phyloP scores from a whole-genome alignment of 2,888 invertebrate species.

The Pharmacophagus antenor region DNA sequence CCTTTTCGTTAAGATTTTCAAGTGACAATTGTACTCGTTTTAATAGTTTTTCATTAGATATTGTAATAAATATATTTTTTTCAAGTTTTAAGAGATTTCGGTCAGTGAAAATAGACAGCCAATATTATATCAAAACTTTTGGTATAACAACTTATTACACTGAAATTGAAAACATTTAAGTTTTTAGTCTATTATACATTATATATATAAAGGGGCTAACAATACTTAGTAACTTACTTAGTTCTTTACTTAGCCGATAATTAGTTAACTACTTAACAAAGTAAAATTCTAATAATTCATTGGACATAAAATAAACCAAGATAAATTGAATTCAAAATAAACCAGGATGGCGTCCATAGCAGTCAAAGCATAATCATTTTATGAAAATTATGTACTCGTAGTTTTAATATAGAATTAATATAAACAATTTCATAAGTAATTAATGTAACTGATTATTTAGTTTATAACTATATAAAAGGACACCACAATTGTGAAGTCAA shows the following conservation, averaged over 20 bases:
- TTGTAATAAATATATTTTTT: no score
- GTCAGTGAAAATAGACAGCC: no score
- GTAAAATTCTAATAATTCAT: not conserved
- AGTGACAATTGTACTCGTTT: not conserved
- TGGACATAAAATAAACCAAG: no score
- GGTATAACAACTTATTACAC: no score
- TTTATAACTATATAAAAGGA: no score
- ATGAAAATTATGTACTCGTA: conserved; percentile 66
- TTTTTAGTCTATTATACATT: no score
- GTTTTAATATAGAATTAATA: conserved; percentile 46
- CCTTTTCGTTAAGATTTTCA: conserved; percentile 6
- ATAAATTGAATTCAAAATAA: conserved; percentile 68
- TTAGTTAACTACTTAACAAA: not conserved
- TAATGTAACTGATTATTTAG: no score
- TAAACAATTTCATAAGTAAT: not conserved
- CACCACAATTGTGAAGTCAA: not conserved
- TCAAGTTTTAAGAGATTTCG: no score
- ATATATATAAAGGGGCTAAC: no score
- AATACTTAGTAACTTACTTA: no score
- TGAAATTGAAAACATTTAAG: no score
- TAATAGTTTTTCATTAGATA: not conserved
- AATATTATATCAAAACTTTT: no score
- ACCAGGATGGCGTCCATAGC: conserved; percentile 59
- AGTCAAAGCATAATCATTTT: conserved; percentile 59
- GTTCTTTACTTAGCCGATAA: not conserved